Conservation (phyloP, 1,140 invertebrate species). For the Stratiolaelaps scimitus region DNA sequence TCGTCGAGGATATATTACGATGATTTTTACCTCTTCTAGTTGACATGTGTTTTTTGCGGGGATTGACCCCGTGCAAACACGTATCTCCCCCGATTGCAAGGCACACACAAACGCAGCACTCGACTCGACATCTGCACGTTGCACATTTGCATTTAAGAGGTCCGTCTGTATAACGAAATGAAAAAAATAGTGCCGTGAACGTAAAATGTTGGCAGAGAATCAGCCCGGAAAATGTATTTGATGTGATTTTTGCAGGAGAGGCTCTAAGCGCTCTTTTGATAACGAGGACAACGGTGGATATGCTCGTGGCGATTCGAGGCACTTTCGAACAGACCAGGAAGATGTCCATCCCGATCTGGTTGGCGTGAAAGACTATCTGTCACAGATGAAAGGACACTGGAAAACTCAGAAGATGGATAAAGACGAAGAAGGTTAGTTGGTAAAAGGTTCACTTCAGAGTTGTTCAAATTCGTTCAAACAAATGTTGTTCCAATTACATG, state of each 20-base stretch:
- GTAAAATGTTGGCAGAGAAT: too few relatives aligned
- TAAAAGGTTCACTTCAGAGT: neutral
- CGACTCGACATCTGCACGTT: too few relatives aligned
- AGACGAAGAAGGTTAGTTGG: slow-evolving; percentile 9
- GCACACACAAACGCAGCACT: too few relatives aligned
- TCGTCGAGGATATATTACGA: too few relatives aligned
- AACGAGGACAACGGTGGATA: neutral
- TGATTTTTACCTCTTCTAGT: too few relatives aligned
- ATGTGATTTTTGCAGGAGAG: neutral
- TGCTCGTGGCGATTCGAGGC: neutral
- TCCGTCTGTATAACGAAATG: too few relatives aligned
- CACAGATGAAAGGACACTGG: slow-evolving; percentile 17
- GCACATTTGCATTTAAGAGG: too few relatives aligned
- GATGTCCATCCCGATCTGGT: slow-evolving; percentile 22
- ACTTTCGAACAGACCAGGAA: neutral
- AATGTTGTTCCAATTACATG: neutral
- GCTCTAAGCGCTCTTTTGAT: slow-evolving; percentile 7
- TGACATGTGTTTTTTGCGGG: too few relatives aligned
- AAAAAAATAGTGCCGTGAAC: too few relatives aligned
- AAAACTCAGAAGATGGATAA: slow-evolving; percentile 26
- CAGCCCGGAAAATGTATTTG: too few relatives aligned
- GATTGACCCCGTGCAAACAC: too few relatives aligned
- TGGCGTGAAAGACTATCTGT: slow-evolving; percentile 1
- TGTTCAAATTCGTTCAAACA: neutral
- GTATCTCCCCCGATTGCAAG: too few relatives aligned